Evolutionary conservation across 2,888 invertebrate genomes (phyloP).

Genomic region (Drosophila vallismaia): DNA sequence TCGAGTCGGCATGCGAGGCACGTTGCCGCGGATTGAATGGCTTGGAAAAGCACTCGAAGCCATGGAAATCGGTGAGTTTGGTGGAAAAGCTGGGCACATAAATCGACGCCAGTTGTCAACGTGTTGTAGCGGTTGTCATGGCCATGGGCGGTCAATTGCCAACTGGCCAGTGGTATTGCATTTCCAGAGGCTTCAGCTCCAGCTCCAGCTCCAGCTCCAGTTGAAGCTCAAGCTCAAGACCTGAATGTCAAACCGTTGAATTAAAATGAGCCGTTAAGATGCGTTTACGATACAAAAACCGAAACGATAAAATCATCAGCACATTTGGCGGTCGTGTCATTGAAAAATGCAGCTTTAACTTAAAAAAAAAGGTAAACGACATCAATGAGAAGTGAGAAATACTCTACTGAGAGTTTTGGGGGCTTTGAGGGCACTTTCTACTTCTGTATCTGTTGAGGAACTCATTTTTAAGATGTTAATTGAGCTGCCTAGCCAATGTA

Average conservation of each 20-base stretch:
- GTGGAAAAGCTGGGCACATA: conserved; percentile 55
- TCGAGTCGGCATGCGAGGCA: conserved; percentile 50
- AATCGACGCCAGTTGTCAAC: conserved; percentile 69
- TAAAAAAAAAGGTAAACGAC: conserved; percentile 11
- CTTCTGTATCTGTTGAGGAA: too few relatives aligned
- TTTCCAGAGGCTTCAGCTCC: not conserved
- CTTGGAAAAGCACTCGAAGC: conserved; percentile 2
- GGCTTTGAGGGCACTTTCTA: too few relatives aligned
- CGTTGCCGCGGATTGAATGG: conserved; percentile 27
- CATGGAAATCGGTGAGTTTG: conserved; percentile 25
- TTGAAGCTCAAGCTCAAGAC: conserved; percentile 5
- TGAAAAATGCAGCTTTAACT: conserved; percentile 27
- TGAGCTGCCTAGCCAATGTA: not conserved
- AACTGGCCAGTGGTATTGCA: not conserved
- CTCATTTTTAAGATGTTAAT: too few relatives aligned
- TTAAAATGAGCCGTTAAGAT: conserved; percentile 64
- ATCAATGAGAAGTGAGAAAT: not conserved
- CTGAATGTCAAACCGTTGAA: conserved; percentile 20
- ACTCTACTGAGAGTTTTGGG: not conserved
- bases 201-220: too few relatives aligned
- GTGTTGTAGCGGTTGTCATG: conserved; percentile 31
- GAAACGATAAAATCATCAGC: conserved; percentile 24
- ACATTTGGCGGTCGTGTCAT: conserved; percentile 24
- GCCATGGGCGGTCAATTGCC: conserved; percentile 38
- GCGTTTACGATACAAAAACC: conserved; percentile 8